A percentile compares a stretch with the other conserved stretches of the same genome.
phyloP scores from a whole-genome alignment of 2,797 vertebrate species.

The Rhincodon typus region DNA sequence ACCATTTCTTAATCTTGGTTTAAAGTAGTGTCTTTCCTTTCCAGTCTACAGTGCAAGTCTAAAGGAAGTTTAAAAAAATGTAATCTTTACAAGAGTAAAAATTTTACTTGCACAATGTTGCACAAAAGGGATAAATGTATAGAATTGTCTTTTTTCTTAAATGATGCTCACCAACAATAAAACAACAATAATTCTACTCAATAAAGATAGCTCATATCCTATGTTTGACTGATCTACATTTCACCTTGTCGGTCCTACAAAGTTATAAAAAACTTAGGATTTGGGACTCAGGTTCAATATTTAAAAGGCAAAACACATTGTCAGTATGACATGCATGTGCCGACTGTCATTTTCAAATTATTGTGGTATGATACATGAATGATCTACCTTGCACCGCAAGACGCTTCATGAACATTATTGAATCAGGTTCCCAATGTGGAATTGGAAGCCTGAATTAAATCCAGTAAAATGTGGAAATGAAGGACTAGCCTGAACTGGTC shows the following conservation, averaged over 20 bases:
- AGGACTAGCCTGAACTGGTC: too few relatives aligned
- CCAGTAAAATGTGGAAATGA: too few relatives aligned
- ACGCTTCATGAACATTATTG: not conserved
- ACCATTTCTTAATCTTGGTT: too few relatives aligned
- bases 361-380: not conserved
- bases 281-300: not conserved
- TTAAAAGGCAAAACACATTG: too few relatives aligned
- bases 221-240: not conserved
- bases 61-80: too few relatives aligned
- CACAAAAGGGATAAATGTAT: not conserved
- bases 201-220: not conserved
- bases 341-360: not conserved
- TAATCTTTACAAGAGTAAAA: not conserved
- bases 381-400: not conserved
- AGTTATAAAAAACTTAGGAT: not conserved
- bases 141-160: not conserved
- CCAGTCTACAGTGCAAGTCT: too few relatives aligned
- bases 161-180: not conserved
- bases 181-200: not conserved
- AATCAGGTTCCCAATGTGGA: not conserved
- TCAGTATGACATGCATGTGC: too few relatives aligned
- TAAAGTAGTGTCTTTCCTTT: too few relatives aligned
- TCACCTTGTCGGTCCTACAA: not conserved
- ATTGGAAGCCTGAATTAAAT: not conserved
- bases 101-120: not conserved